Evolutionary conservation across 2,113 vertebrate species (phyloP).

Genomic region (Pelodiscus sinensis): DNA sequence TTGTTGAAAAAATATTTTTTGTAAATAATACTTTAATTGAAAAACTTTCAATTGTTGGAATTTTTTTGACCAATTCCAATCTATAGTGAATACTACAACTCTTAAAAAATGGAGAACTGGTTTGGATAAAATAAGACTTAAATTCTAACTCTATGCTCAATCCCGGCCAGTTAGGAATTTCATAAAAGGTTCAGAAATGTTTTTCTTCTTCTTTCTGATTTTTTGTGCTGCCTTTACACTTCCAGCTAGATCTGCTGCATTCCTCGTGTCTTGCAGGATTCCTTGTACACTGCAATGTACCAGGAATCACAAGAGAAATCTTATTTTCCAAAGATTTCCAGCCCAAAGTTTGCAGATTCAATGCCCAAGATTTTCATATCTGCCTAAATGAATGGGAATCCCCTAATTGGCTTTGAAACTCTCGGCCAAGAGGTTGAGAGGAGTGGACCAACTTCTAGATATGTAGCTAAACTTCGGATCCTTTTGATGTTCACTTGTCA

Average conservation of each 20-base stretch:
- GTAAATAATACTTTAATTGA: neutral
- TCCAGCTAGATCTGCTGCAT: neutral
- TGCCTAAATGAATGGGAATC: constrained; percentile 50
- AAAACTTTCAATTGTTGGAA: neutral
- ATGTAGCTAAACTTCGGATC: neutral
- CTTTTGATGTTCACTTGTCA: neutral
- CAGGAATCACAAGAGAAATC: constrained; percentile 37
- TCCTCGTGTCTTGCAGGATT: neutral
- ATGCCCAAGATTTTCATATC: constrained; percentile 2
- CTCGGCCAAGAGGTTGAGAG: neutral
- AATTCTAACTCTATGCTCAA: neutral
- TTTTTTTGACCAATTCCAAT: neutral
- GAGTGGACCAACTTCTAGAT: neutral
- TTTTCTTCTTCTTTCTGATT: neutral
- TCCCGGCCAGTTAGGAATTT: neutral
- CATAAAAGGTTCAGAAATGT: neutral
- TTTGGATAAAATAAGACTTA: constrained; percentile 1
- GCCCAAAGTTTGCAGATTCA: neutral
- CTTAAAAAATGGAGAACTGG: neutral
- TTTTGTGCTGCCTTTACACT: neutral
- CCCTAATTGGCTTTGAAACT: constrained; percentile 61
- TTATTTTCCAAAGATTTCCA: constrained; percentile 57
- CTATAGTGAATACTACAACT: neutral
- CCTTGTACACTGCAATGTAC: constrained; percentile 30
- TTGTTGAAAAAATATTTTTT: neutral